These are phyloP conservation scores for Xestoiulus laeticollis DNA, from an alignment of 2,888 invertebrate species.

Conservation along the genomic window DNA sequence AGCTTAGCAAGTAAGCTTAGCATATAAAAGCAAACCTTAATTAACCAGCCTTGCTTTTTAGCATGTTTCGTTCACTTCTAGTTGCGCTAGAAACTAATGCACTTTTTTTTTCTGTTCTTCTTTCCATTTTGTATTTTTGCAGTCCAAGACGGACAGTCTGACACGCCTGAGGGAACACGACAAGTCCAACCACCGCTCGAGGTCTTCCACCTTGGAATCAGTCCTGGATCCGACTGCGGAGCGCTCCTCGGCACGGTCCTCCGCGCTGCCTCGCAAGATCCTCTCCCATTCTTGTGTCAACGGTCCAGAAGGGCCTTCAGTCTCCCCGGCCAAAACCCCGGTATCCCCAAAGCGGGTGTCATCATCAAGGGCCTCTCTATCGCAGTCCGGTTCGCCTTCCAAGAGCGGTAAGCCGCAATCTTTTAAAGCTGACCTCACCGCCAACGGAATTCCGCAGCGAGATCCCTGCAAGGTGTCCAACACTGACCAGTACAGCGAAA, in stretches of 20 bases:
- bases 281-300: conserved; percentile 15
- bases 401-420: neutral
- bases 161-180: conserved; percentile 49
- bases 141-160: conserved; percentile 56
- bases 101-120: conserved; percentile 46
- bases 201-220: conserved; percentile 50
- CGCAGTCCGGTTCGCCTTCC: neutral
- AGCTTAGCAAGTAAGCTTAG: neutral
- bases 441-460: neutral
- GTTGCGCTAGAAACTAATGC: conserved; percentile 39
- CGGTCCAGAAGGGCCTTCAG: neutral
- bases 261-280: conserved; percentile 51
- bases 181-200: conserved; percentile 24
- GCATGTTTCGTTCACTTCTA: neutral
- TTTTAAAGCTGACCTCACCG: neutral
- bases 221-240: conserved; percentile 6
- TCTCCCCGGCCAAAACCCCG: neutral
- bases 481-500: conserved; percentile 21
- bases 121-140: neutral
- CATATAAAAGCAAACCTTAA: neutral
- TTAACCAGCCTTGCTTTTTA: conserved; percentile 9
- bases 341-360: neutral
- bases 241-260: neutral
- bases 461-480: conserved; percentile 43
- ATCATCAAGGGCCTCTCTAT: neutral